Evolutionary conservation across 2,113 vertebrate species (phyloP), one percentile per base, ranked within the genome.

Genomic region (Charina bottae): DNA sequence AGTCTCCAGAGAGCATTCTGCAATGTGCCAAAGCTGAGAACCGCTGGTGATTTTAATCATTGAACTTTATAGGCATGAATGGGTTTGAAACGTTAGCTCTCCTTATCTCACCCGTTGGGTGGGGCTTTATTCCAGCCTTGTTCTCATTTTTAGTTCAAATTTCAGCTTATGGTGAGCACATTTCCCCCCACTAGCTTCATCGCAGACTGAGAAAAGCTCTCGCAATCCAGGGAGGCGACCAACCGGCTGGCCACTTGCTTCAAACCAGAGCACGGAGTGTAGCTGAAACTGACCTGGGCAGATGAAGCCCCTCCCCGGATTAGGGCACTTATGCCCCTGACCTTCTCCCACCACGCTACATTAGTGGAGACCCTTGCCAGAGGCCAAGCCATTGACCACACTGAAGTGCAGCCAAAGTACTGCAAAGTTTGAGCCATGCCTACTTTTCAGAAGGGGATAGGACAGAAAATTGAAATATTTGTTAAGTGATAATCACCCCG

Each of bases 81-180:
- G 85, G 13, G 46, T 53, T 64, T 78, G 60, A 54, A 86, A 86
- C 37, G 60, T 86, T 86, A 86, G 59, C n/a, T 62, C 85, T 91
- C 33, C 83, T 86, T 91, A 86, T 91, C 84, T 91, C 33, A 91
- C 60, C 84, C 59, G 17, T 37, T 23, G 6, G 26, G 23, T 24
- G 58, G 83, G 84, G n/a, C n/a, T 58, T 86, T 68, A 86, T 86
- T 86, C 59, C 83, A 91, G 49, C n/a, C 59, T 26, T 91, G 59
- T 91, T 91, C 86, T 91, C 49, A 33, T 86, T 91, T 91, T 86
- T 86, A 86, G 90, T 91, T 91, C 84, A 86, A 62, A 68, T 86
- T 91, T 91, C 84, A 86, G 21, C 21, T 24, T 54, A 53, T 24
- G 21, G 37, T 86, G 49, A 64, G 21, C 55, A 85, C 49, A 68